These are phyloP conservation scores for Protonemura montana DNA, from an alignment of 2,888 invertebrate species.

Conservation along the genomic window DNA sequence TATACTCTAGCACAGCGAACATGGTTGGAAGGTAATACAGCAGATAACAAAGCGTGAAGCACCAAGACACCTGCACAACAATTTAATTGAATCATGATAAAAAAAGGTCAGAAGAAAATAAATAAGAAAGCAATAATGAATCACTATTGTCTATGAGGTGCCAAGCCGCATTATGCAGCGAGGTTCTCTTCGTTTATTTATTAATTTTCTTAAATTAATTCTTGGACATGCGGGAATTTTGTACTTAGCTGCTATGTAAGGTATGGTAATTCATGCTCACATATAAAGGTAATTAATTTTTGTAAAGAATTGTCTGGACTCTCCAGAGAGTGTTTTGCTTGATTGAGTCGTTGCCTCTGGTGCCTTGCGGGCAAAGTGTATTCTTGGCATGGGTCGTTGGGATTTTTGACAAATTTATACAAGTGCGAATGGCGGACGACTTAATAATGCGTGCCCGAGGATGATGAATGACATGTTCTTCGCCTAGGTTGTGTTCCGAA, in stretches of 20 bases:
- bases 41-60: constrained; percentile 21
- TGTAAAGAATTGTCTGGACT: background rate
- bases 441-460: too few relatives aligned
- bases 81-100: constrained; percentile 37
- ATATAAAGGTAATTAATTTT: background rate
- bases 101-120: constrained; percentile 31
- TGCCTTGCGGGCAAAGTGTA: background rate
- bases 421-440: background rate
- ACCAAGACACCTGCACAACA: constrained; percentile 26
- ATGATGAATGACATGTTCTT: too few relatives aligned
- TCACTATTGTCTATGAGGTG: constrained; percentile 30
- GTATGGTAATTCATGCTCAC: background rate
- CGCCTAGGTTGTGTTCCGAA: background rate
- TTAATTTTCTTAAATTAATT: constrained; percentile 25
- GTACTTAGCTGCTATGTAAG: too few relatives aligned
- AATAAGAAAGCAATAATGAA: constrained; percentile 29
- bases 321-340: too few relatives aligned
- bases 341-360: background rate
- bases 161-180: background rate
- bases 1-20: background rate
- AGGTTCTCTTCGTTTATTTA: background rate
- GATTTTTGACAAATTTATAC: background rate
- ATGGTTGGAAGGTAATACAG: background rate
- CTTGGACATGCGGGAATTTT: background rate
- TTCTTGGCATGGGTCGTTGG: background rate